Evolutionary conservation across 2,888 invertebrate genomes (phyloP).

Genomic region (Resseliella maxima): DNA sequence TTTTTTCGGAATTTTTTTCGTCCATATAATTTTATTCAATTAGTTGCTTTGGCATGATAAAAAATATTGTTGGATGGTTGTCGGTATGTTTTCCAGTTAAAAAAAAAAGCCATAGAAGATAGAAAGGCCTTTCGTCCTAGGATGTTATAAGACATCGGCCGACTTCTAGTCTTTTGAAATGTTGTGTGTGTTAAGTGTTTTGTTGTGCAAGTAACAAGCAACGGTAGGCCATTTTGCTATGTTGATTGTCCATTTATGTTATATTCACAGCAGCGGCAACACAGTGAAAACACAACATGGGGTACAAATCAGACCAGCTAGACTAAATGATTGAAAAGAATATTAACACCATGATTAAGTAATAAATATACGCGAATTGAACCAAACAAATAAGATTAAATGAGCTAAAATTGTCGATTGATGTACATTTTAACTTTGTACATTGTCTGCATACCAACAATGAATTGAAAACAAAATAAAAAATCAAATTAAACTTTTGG

Average conservation of each 20-base stretch:
- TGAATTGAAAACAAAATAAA: not conserved
- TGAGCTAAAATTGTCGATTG: not conserved
- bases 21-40: constrained; percentile 40
- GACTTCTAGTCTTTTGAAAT: too few relatives aligned
- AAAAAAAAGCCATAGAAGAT: too few relatives aligned
- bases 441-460: not conserved
- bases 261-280: not conserved
- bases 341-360: not conserved
- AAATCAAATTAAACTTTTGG: constrained; percentile 39
- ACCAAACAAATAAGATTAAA: constrained; percentile 15
- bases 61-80: not conserved
- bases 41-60: not conserved
- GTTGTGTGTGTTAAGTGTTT: too few relatives aligned
- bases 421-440: not conserved
- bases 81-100: not conserved
- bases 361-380: not conserved
- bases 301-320: not conserved
- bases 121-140: too few relatives aligned
- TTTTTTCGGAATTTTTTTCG: too few relatives aligned
- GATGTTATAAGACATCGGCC: too few relatives aligned
- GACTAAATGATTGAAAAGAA: not conserved
- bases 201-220: too few relatives aligned
- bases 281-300: not conserved
- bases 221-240: not conserved
- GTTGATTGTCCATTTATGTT: not conserved